These are phyloP conservation scores for Helicoverpa zea DNA, from an alignment of 1,140 invertebrate genomes.

Conservation along the genomic window DNA sequence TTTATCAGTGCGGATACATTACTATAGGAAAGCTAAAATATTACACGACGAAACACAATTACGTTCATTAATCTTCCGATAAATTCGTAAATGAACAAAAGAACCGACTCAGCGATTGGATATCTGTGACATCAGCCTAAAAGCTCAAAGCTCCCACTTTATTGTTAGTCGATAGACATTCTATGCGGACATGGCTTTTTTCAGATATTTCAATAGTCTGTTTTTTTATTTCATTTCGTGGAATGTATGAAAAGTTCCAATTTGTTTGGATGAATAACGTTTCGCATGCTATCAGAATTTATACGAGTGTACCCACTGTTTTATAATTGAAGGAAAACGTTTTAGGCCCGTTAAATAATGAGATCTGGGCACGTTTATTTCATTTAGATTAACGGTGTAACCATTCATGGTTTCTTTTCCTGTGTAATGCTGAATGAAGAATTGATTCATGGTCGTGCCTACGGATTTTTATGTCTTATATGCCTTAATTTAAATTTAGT, in stretches of 20 bases:
- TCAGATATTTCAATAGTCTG: constrained; percentile 18
- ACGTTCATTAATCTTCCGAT: constrained; percentile 44
- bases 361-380: background rate
- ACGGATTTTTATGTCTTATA: too few relatives aligned
- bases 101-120: constrained; percentile 40
- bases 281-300: background rate
- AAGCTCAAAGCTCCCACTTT: constrained; percentile 37
- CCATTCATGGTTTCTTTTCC: background rate
- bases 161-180: constrained; percentile 45
- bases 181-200: constrained; percentile 27
- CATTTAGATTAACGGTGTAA: background rate
- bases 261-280: constrained; percentile 7
- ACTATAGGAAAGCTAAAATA: constrained; percentile 10
- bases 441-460: background rate
- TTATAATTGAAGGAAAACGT: background rate
- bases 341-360: background rate
- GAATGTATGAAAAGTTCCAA: constrained; percentile 22
- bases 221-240: background rate
- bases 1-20: constrained; percentile 3
- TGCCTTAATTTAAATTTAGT: too few relatives aligned
- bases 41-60: constrained; percentile 27
- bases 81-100: constrained; percentile 46
- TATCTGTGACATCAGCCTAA: constrained; percentile 44
- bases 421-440: background rate
- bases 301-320: background rate